Percentiles rank a stretch among this genome's conserved stretches.
phyloP scores from a whole-genome alignment of 2,113 vertebrate genomes.

The Phoxinus phoxinus region DNA sequence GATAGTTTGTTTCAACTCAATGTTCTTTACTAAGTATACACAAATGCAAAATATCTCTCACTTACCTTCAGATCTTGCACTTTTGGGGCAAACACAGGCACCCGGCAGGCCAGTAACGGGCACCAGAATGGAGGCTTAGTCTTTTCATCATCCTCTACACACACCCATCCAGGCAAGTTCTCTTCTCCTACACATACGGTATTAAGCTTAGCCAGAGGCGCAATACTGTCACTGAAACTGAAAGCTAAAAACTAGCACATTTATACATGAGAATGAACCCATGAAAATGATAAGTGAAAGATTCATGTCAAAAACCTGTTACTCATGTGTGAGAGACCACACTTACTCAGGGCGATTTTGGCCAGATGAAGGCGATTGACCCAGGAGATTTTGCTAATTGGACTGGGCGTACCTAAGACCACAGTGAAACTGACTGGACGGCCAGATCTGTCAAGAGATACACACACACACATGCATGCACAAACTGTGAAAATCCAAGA shows the following conservation, averaged over 20 bases:
- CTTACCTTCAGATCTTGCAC: constrained; percentile 72
- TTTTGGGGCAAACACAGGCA: constrained; percentile 79
- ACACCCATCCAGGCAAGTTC: constrained; percentile 87
- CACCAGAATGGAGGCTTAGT: constrained; percentile 84
- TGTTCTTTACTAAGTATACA: background rate
- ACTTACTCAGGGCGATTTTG: constrained; percentile 85
- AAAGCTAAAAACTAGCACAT: constrained; percentile 1
- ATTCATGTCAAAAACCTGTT: background rate
- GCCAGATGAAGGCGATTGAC: constrained; percentile 87
- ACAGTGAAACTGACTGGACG: constrained; percentile 89
- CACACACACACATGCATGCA: constrained; percentile 19
- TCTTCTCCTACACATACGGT: constrained; percentile 78
- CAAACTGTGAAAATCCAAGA: constrained; percentile 20
- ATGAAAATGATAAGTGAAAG: constrained; percentile 4
- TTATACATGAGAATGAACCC: constrained; percentile 5
- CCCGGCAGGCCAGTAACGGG: constrained; percentile 81
- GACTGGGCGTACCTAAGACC: constrained; percentile 87
- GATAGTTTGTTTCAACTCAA: background rate
- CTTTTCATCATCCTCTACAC: constrained; percentile 83
- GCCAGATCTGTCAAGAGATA: constrained; percentile 75
- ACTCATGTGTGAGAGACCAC: constrained; percentile 5
- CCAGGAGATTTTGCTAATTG: constrained; percentile 90
- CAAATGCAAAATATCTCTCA: background rate
- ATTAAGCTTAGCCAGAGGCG: constrained; percentile 17
- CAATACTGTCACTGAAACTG: background rate